These are phyloP conservation scores for Tipula confusa DNA, from an alignment of 2,888 invertebrate genomes.

Conservation along the genomic window DNA sequence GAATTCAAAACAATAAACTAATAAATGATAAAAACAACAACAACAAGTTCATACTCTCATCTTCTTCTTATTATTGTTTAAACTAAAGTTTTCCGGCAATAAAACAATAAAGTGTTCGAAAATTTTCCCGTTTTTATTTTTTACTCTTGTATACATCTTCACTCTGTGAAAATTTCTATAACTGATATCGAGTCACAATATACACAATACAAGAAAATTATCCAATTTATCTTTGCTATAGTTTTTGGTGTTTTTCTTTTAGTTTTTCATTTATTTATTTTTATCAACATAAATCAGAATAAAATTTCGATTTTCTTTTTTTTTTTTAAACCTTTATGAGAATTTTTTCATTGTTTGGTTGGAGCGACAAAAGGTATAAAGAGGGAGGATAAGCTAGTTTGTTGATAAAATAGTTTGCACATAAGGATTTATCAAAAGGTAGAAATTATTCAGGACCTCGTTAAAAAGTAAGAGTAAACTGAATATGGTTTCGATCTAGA, in stretches of 20 bases:
- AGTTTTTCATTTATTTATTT: not conserved
- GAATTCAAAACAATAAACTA: not conserved
- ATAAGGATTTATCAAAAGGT: too few relatives aligned
- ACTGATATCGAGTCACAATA: not conserved
- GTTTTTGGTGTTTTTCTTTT: not conserved
- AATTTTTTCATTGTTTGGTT: too few relatives aligned
- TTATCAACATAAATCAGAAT: slow-evolving; percentile 16
- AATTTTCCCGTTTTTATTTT: not conserved
- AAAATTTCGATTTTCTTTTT: too few relatives aligned
- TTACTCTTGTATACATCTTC: not conserved
- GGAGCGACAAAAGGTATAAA: not conserved
- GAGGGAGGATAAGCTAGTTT: too few relatives aligned
- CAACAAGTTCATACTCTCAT: not conserved
- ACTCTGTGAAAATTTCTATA: not conserved
- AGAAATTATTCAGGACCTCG: too few relatives aligned
- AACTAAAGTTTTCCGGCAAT: slow-evolving; percentile 25
- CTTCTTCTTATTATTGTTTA: slow-evolving; percentile 1
- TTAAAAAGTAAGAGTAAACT: too few relatives aligned
- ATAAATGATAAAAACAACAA: not conserved
- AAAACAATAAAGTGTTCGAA: not conserved
- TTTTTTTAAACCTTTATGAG: too few relatives aligned
- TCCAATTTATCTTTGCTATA: not conserved
- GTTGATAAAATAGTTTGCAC: too few relatives aligned
- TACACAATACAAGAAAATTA: not conserved
- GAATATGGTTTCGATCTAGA: too few relatives aligned